These are phyloP conservation scores for Drosophila arizonae DNA, from an alignment of 1,140 invertebrate species.

Conservation along the genomic window DNA sequence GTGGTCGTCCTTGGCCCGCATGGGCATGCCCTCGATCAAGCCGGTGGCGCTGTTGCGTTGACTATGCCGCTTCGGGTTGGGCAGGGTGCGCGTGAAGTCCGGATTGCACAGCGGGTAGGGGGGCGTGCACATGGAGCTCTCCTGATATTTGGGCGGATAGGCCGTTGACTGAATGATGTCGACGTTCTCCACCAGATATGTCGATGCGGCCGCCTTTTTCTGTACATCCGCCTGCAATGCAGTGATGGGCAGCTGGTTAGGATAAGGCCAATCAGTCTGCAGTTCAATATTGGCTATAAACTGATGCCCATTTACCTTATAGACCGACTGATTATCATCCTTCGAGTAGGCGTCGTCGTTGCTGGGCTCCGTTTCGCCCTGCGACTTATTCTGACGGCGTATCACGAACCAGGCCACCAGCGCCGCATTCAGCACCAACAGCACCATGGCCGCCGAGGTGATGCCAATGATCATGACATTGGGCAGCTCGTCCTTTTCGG, in stretches of 20 bases:
- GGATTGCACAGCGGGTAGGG: slow-evolving; percentile 77
- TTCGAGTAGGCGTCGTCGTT: slow-evolving; percentile 94
- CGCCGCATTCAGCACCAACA: slow-evolving; percentile 91
- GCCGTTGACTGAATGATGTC: slow-evolving; percentile 78
- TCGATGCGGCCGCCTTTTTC: slow-evolving; percentile 79
- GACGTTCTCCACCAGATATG: slow-evolving; percentile 76
- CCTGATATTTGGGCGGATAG: slow-evolving; percentile 78
- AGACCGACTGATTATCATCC: slow-evolving; percentile 86
- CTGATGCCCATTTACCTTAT: slow-evolving; percentile 71
- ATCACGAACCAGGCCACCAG: slow-evolving; percentile 93
- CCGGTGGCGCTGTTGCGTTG: slow-evolving; percentile 71
- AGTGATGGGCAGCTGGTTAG: slow-evolving; percentile 78
- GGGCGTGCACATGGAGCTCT: slow-evolving; percentile 79
- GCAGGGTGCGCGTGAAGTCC: slow-evolving; percentile 75
- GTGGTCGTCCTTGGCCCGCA: slow-evolving; percentile 77
- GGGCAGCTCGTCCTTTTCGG: slow-evolving; percentile 87
- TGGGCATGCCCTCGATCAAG: slow-evolving; percentile 69
- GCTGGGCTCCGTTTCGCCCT: slow-evolving; percentile 83
- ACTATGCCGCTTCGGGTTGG: slow-evolving; percentile 76
- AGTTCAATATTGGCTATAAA: slow-evolving; percentile 6
- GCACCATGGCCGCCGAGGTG: slow-evolving; percentile 89
- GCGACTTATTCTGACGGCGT: slow-evolving; percentile 85
- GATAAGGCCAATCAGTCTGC: slow-evolving; percentile 31
- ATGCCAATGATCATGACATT: slow-evolving; percentile 92
- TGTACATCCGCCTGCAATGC: slow-evolving; percentile 80